Base-by-base conservation (phyloP, 2,888 invertebrate genomes). In the Diloba caeruleocephala region DNA sequence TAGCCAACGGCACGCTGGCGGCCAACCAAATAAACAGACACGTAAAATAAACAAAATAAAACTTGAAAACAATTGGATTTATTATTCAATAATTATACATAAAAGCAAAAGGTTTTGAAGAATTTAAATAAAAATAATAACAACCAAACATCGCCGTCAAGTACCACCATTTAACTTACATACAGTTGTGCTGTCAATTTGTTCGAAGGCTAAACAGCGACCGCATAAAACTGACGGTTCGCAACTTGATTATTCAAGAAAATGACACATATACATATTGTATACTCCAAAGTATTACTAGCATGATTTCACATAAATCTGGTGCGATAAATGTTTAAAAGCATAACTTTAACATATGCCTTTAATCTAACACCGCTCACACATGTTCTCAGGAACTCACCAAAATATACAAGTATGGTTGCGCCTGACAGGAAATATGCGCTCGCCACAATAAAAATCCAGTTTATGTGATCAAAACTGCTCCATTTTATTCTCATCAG, bases 41-140 rank as follows among this genome's bases (percentile, higher is more conserved):
- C 12, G 29, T 9, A 61, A 75, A 69, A 65, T 61, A 81, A 80
- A 82, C 69, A 66, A 73, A 79, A 71, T 45, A 48, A 63, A 81
- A 77, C 67, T 75, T 81, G 70, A 82, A 87, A 86, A 85, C 86
- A 88, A 87, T 79, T 81, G 79, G 77, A 77, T 88, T 88, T 85
- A 87, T 85, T 87, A 66, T 70, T 65, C 38, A 74, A 74, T 76
- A 74, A 77, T 72, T 73, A 79, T 79, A 84, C 81, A 84, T 75
- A 78, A 71, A 79, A 76, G 75, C 74, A 54, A 74, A 78, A 73
- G 57, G 46, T 74, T 76, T 63, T 63, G 46, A 73, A 75, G 64
- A 66, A 63, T 63, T 57, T 69, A 60, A 75, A 48, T 71, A 64
- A 73, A 71, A 67, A 70, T 67, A 71, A 72, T 74, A 75, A 80